Evolutionary conservation across 2,797 vertebrate genomes (phyloP).

Genomic region (Myioborus miniatus): DNA sequence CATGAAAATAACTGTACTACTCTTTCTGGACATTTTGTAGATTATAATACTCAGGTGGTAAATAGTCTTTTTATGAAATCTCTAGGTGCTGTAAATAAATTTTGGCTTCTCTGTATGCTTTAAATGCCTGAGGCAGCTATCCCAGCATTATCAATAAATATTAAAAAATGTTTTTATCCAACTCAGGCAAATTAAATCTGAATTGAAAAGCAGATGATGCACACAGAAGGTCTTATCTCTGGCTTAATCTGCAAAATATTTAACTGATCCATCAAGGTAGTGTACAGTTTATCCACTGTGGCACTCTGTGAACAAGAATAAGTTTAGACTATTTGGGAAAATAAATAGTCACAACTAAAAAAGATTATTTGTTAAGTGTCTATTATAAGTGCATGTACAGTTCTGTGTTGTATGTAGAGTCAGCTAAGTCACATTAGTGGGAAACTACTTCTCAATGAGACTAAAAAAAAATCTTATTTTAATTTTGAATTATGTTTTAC

Average conservation of each 20-base stretch:
- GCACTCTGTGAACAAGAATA: not conserved
- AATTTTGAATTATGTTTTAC: conserved; percentile 53
- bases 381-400: not conserved
- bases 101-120: not conserved
- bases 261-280: not conserved
- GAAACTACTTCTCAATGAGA: not conserved
- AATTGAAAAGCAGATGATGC: not conserved
- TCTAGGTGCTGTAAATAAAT: not conserved
- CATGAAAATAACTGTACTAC: not conserved
- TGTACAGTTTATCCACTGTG: not conserved
- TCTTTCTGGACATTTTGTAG: not conserved
- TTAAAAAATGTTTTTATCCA: not conserved
- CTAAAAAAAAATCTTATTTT: not conserved
- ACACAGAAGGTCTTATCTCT: not conserved
- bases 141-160: not conserved
- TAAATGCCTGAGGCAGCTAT: not conserved
- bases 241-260: not conserved
- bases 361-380: not conserved
- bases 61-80: not conserved
- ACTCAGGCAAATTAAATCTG: not conserved
- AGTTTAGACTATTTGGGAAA: not conserved
- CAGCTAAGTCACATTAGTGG: not conserved
- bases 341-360: not conserved
- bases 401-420: not conserved
- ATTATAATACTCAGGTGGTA: not conserved